Evolutionary conservation across 92 coral and sea anemone species (phyloP).

Genomic region (Diadumene lineata): DNA sequence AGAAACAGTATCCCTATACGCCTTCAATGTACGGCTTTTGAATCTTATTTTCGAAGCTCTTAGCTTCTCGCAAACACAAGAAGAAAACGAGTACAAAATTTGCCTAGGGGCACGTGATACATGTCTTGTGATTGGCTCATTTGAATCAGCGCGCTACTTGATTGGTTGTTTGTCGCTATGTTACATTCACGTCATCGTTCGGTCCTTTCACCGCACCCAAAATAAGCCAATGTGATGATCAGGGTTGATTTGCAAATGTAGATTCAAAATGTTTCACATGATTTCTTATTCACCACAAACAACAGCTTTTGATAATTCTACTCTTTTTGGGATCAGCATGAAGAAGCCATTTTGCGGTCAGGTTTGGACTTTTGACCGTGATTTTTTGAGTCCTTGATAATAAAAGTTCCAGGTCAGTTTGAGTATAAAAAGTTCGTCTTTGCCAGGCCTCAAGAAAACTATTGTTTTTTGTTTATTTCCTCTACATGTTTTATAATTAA

Average conservation of each 20-base stretch:
- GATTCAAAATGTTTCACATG: conserved; percentile 10
- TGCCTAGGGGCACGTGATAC: conserved; percentile 87
- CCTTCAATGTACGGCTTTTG: conserved; percentile 26
- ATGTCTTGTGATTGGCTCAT: conserved; percentile 72
- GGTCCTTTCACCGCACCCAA: conserved; percentile 78
- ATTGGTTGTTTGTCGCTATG: conserved; percentile 91
- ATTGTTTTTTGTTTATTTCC: conserved; percentile 5
- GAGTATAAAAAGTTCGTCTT: not conserved
- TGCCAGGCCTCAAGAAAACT: not conserved
- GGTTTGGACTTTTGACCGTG: conserved; percentile 13
- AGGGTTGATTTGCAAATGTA: conserved; percentile 34
- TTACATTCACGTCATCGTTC: conserved; percentile 88
- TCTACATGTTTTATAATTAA: conserved; percentile 18
- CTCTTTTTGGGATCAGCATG: conserved; percentile 14
- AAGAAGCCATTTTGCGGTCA: conserved; percentile 32
- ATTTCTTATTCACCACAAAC: conserved; percentile 36
- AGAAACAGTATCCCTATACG: conserved; percentile 39
- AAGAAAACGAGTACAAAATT: conserved; percentile 66
- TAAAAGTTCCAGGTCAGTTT: not conserved
- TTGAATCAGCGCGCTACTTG: conserved; percentile 73
- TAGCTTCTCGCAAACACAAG: conserved; percentile 74
- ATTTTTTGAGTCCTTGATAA: too few species aligned
- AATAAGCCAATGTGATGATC: conserved; percentile 35
- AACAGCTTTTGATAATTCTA: conserved; percentile 25
- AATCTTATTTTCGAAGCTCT: conserved; percentile 62